phyloP scores from a whole-genome alignment of 2,888 invertebrate species.

The Lasius platythorax region DNA sequence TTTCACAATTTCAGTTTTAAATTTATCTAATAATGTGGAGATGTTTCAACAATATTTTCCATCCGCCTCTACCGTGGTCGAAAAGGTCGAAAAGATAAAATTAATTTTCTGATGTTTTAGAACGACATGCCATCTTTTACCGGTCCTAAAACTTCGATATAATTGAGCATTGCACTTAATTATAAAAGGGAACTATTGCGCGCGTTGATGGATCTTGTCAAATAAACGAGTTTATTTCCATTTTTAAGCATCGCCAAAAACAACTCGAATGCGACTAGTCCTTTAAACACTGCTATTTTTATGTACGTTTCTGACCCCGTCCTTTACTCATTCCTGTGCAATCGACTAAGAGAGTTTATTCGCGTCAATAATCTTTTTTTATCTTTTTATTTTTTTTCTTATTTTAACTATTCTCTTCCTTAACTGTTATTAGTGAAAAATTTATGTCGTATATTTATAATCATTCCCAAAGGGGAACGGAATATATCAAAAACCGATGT shows the following conservation, averaged over 20 bases:
- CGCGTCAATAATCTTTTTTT: conserved; percentile 17
- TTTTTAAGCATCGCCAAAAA: background rate
- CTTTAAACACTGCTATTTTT: conserved; percentile 25
- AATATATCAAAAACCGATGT: background rate
- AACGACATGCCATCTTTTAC: background rate
- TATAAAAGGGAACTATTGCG: background rate
- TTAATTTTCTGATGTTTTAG: conserved; percentile 37
- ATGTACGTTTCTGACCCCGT: conserved; percentile 5
- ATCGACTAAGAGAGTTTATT: conserved; percentile 21
- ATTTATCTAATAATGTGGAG: background rate
- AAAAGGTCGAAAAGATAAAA: conserved; percentile 41
- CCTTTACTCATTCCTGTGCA: conserved; percentile 19
- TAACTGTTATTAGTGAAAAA: conserved; percentile 22
- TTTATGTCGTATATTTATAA: conserved; percentile 8
- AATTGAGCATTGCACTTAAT: background rate
- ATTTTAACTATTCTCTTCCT: conserved; percentile 17
- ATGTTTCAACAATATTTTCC: background rate
- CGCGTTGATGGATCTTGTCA: background rate
- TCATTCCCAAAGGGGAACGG: background rate
- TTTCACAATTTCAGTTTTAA: conserved; percentile 7
- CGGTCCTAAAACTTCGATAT: background rate
- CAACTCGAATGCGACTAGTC: background rate
- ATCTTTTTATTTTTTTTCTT: background rate
- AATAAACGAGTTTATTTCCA: background rate
- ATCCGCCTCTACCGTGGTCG: background rate